These are phyloP conservation scores for Molossus alvarezi DNA, from an alignment of 2,797 vertebrate genomes.

Conservation along the genomic window DNA sequence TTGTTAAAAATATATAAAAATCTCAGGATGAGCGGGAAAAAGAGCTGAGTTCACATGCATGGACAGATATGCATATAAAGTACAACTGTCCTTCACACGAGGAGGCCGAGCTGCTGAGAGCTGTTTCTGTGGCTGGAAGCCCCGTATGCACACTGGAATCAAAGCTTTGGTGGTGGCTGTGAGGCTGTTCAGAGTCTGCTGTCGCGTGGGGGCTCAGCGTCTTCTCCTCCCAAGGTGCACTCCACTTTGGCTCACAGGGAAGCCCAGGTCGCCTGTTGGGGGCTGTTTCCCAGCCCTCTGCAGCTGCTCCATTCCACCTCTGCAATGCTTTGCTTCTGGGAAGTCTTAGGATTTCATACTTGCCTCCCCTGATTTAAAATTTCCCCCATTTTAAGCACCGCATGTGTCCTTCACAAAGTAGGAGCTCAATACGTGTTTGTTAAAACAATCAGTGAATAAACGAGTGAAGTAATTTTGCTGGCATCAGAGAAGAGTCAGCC, in stretches of 20 bases:
- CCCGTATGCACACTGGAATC: not conserved
- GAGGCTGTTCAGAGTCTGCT: not conserved
- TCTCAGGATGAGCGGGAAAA: slow-evolving; percentile 40
- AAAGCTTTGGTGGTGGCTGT: slow-evolving; percentile 9
- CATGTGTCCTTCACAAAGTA: not conserved
- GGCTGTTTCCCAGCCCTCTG: not conserved
- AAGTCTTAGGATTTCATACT: not conserved
- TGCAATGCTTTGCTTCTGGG: not conserved
- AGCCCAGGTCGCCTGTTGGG: not conserved
- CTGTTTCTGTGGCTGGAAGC: slow-evolving; percentile 27
- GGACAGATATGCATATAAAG: not conserved
- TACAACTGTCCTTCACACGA: not conserved
- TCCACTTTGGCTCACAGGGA: not conserved
- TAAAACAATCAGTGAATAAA: slow-evolving; percentile 21
- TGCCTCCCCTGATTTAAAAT: not conserved
- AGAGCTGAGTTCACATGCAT: not conserved
- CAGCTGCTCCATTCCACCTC: not conserved
- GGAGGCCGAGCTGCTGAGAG: not conserved
- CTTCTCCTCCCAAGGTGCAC: not conserved
- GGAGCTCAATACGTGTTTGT: not conserved
- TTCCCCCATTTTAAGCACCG: not conserved
- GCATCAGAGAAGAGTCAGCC: not conserved
- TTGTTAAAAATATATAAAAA: slow-evolving; percentile 65
- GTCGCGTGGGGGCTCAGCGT: not conserved
- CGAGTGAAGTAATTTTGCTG: not conserved